A percentile compares a stretch with the other conserved stretches of the same genome.
Conservation (phyloP, 1,140 invertebrate species). For the Achroia grisella region DNA sequence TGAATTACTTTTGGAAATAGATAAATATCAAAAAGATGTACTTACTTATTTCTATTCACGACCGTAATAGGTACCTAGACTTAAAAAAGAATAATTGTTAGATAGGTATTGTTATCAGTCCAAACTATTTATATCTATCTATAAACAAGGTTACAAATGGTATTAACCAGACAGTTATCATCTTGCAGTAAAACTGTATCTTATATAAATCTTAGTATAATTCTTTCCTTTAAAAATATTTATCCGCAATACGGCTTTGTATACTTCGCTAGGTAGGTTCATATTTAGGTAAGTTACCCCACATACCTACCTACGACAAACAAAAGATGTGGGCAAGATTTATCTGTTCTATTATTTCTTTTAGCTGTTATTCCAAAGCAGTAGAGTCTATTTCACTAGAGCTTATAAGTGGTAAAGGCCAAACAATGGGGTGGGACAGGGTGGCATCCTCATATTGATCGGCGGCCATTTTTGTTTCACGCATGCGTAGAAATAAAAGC, state of each 20-base stretch:
- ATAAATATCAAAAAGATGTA: too few relatives aligned
- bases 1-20: too few relatives aligned
- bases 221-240: not conserved
- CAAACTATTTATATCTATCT: too few relatives aligned
- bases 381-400: constrained; percentile 17
- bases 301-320: constrained; percentile 23
- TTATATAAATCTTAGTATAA: too few relatives aligned
- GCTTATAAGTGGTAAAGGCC: not conserved
- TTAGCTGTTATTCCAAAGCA: constrained; percentile 2
- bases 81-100: too few relatives aligned
- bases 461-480: constrained; percentile 58
- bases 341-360: constrained; percentile 11
- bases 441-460: constrained; percentile 55
- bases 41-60: too few relatives aligned
- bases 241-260: too few relatives aligned
- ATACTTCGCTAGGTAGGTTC: constrained; percentile 2
- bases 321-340: constrained; percentile 31
- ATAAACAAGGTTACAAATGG: too few relatives aligned
- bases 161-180: too few relatives aligned
- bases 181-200: too few relatives aligned
- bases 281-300: constrained; percentile 1
- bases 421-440: constrained; percentile 33
- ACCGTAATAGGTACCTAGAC: too few relatives aligned
- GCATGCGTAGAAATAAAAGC: constrained; percentile 36
- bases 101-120: too few relatives aligned